Conservation (phyloP, 2,888 invertebrate genomes). For the Bembecia ichneumoniformis region DNA sequence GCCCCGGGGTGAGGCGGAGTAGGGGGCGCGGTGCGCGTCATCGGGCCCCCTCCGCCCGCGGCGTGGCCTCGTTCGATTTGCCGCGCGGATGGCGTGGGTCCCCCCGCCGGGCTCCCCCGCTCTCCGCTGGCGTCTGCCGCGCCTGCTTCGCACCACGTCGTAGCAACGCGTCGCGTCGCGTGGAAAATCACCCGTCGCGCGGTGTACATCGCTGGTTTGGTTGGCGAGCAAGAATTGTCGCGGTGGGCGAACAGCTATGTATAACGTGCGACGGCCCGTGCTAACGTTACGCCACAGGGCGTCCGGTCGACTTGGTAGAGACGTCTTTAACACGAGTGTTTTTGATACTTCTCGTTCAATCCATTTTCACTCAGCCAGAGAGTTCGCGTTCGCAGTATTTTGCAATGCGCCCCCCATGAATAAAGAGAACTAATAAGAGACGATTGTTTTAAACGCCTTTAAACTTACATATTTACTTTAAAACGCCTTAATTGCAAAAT, state of each 20-base stretch:
- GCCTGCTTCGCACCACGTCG: conserved; percentile 42
- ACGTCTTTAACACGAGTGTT: conserved; percentile 32
- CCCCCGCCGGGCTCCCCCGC: conserved; percentile 23
- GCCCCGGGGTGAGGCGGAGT: conserved; percentile 28
- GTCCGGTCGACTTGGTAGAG: conserved; percentile 19
- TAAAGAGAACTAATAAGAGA: not conserved
- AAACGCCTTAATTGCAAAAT: conserved; percentile 13
- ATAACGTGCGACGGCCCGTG: conserved; percentile 12
- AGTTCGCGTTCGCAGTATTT: conserved; percentile 27
- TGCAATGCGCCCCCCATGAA: conserved; percentile 29
- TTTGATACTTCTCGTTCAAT: conserved; percentile 45
- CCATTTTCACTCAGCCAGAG: conserved; percentile 31
- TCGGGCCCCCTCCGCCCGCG: conserved; percentile 24
- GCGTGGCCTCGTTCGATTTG: conserved; percentile 70
- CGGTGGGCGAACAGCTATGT: conserved; percentile 26
- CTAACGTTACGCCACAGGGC: conserved; percentile 16
- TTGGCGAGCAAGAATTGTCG: conserved; percentile 5
- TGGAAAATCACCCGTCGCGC: conserved; percentile 47
- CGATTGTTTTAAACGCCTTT: not conserved
- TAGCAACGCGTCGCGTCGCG: conserved; percentile 49
- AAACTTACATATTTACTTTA: conserved; percentile 1
- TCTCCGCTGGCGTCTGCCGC: conserved; percentile 27
- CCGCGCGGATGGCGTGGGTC: conserved; percentile 42
- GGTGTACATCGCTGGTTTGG: conserved; percentile 38
- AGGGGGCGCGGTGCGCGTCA: conserved; percentile 25